These are phyloP conservation scores for Macrobrachium nipponense DNA, from an alignment of 1,140 invertebrate species.

Conservation along the genomic window DNA sequence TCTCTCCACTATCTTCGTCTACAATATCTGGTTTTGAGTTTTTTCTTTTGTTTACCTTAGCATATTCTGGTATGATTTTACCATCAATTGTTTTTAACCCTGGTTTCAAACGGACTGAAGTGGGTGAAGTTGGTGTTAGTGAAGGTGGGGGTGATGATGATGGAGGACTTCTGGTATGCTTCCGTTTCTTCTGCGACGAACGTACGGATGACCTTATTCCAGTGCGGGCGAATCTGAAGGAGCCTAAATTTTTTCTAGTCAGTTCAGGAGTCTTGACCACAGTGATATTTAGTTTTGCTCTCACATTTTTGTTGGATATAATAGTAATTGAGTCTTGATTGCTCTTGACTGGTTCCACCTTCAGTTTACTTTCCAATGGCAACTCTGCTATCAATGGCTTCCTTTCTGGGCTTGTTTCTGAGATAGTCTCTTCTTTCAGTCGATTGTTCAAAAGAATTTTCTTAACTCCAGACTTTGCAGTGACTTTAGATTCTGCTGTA, in stretches of 20 bases:
- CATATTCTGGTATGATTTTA: constrained; percentile 59
- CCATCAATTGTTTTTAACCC: constrained; percentile 17
- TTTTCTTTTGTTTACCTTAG: constrained; percentile 63
- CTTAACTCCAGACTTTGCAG: constrained; percentile 30
- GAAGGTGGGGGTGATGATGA: background rate
- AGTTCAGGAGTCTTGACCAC: constrained; percentile 52
- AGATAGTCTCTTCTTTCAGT: background rate
- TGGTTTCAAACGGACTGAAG: background rate
- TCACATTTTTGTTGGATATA: constrained; percentile 46
- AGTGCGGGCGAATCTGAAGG: constrained; percentile 46
- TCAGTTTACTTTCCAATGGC: background rate
- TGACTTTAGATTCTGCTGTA: constrained; percentile 30
- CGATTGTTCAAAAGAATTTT: constrained; percentile 27
- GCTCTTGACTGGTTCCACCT: constrained; percentile 21
- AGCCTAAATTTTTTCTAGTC: constrained; percentile 6
- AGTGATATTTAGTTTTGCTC: constrained; percentile 58
- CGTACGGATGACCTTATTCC: constrained; percentile 34
- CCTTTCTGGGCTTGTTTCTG: constrained; percentile 27
- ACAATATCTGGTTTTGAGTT: constrained; percentile 48
- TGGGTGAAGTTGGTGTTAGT: constrained; percentile 9
- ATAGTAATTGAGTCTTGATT: constrained; percentile 47
- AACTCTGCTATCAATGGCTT: background rate
- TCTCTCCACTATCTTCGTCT: constrained; percentile 35
- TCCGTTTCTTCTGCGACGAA: constrained; percentile 32
- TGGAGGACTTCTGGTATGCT: constrained; percentile 2